These are phyloP conservation scores for Helarctos malayanus DNA, from an alignment of 2,797 vertebrate species.

Conservation along the genomic window DNA sequence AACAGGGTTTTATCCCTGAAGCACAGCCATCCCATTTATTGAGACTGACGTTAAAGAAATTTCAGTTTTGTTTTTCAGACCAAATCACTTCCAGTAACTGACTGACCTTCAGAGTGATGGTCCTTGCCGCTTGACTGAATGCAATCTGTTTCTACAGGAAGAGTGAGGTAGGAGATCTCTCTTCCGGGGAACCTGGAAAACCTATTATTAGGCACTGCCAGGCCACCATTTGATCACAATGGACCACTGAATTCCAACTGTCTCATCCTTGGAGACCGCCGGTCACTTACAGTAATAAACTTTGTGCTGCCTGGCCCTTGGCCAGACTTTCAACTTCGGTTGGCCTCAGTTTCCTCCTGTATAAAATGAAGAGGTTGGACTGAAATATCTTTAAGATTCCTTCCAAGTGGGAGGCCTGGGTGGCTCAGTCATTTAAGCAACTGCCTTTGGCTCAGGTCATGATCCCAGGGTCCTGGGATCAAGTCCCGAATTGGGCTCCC, in stretches of 20 bases:
- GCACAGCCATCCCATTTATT: background rate
- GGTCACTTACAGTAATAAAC: background rate
- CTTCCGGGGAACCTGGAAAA: background rate
- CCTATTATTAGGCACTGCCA: background rate
- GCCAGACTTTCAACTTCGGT: background rate
- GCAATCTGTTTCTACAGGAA: background rate
- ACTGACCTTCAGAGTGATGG: slow-evolving; percentile 27
- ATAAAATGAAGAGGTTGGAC: background rate
- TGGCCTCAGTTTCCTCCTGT: background rate
- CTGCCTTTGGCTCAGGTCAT: background rate
- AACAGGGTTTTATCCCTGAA: slow-evolving; percentile 58
- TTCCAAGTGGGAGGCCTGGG: background rate
- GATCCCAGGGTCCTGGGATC: background rate
- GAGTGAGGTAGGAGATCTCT: background rate
- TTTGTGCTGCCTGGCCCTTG: background rate
- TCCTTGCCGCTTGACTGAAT: slow-evolving; percentile 14
- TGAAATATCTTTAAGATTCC: background rate
- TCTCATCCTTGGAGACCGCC: background rate
- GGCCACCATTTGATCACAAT: background rate
- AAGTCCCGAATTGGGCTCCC: background rate
- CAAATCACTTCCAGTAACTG: slow-evolving; percentile 55
- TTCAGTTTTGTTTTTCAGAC: slow-evolving; percentile 61
- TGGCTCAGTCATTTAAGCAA: background rate
- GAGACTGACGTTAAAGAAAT: slow-evolving; percentile 60
- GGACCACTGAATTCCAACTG: background rate